A percentile compares a stretch with the other conserved stretches of the same genome.
phyloP scores from a whole-genome alignment of 2,797 vertebrate genomes.

The Echeneis naucrates region DNA sequence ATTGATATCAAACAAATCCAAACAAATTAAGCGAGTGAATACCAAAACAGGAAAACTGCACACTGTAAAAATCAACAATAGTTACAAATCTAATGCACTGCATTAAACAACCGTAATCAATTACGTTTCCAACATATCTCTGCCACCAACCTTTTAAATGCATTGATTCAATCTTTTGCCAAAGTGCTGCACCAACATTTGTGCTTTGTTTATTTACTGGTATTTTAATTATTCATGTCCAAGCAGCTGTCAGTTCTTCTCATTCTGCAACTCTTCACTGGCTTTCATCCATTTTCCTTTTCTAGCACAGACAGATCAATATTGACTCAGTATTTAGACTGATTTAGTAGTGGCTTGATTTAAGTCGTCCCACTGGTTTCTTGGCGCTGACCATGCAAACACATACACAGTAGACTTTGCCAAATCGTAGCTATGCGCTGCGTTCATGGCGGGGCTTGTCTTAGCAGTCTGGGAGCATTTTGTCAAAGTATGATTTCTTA shows the following conservation, averaged over 20 bases:
- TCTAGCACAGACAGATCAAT: constrained; percentile 61
- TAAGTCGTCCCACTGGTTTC: constrained; percentile 45
- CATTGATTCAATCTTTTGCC: background rate
- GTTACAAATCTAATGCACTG: too few species aligned
- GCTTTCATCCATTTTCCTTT: constrained; percentile 28
- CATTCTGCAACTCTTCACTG: constrained; percentile 15
- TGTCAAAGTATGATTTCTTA: too few species aligned
- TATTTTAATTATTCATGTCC: constrained; percentile 48
- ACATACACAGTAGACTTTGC: too few species aligned
- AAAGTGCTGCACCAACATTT: constrained; percentile 21
- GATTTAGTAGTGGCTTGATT: constrained; percentile 45
- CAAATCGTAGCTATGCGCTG: constrained; percentile 28
- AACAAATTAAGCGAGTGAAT: background rate
- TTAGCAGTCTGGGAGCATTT: constrained; percentile 18
- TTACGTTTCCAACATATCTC: constrained; percentile 1
- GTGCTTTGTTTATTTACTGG: constrained; percentile 44
- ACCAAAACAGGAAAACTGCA: background rate
- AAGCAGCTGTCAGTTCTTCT: constrained; percentile 27
- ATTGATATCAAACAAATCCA: background rate
- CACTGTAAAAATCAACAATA: background rate
- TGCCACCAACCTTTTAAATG: constrained; percentile 13
- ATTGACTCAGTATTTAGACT: constrained; percentile 61
- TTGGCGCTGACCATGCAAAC: constrained; percentile 33
- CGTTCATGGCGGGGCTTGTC: constrained; percentile 21
- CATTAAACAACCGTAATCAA: constrained; percentile 5